These are phyloP conservation scores for Troides helena DNA, from an alignment of 2,888 invertebrate genomes.

Conservation along the genomic window DNA sequence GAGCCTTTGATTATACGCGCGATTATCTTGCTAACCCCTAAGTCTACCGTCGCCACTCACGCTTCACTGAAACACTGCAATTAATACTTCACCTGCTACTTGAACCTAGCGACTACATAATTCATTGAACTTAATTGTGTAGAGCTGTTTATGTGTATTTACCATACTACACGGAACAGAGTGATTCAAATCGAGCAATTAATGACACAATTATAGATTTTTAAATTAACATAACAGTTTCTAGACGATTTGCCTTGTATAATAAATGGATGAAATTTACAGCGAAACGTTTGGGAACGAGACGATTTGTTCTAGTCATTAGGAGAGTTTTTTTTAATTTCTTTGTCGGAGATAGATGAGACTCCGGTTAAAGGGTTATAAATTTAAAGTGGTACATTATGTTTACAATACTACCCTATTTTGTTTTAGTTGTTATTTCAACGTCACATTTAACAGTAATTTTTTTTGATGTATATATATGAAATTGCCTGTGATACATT, in stretches of 20 bases:
- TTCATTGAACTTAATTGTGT: not conserved
- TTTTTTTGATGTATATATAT: not conserved
- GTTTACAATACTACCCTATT: no score
- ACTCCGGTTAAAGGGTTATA: not conserved
- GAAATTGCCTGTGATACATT: not conserved
- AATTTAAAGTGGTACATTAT: no score
- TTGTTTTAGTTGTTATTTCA: not conserved
- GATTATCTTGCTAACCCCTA: not conserved
- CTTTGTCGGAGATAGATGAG: not conserved
- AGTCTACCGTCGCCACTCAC: constrained; percentile 1
- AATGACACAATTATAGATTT: not conserved
- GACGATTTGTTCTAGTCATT: not conserved
- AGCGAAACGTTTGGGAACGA: constrained; percentile 1
- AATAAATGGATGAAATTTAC: not conserved
- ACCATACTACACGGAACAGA: not conserved
- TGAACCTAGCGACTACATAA: not conserved
- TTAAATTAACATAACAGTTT: not conserved
- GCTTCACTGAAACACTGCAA: constrained; percentile 3
- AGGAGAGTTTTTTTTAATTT: not conserved
- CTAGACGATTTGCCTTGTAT: not conserved
- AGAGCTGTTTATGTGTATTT: not conserved
- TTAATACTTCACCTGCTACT: constrained; percentile 6
- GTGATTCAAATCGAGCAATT: not conserved
- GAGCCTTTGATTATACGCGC: constrained; percentile 16
- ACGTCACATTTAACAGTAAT: not conserved